Conservation (phyloP, 2,888 invertebrate species). For the Andricus quercusramuli region DNA sequence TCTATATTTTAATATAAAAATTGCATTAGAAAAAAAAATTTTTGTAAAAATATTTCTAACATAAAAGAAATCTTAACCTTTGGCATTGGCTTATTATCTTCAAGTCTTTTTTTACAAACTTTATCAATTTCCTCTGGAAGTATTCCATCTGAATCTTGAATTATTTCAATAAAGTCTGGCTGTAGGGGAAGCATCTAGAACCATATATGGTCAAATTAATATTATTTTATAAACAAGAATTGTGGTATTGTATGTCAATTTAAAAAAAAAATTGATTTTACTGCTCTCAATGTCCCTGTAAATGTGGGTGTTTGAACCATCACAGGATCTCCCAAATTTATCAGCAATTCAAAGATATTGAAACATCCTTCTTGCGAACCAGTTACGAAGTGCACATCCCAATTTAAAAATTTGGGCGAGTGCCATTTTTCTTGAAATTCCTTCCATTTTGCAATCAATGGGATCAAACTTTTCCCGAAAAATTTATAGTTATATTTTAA, state of each 20-base stretch:
- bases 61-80: too few relatives aligned
- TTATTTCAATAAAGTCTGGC: slow-evolving; percentile 83
- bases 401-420: slow-evolving; percentile 81
- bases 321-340: slow-evolving; percentile 85
- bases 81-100: slow-evolving; percentile 53
- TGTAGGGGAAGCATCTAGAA: slow-evolving; percentile 84
- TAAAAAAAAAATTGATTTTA: slow-evolving; percentile 54
- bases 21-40: too few relatives aligned
- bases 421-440: slow-evolving; percentile 84
- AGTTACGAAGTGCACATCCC: slow-evolving; percentile 84
- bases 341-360: slow-evolving; percentile 85
- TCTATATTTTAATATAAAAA: too few relatives aligned
- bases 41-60: too few relatives aligned
- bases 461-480: slow-evolving; percentile 60
- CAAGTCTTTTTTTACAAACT: slow-evolving; percentile 80
- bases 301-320: slow-evolving; percentile 86
- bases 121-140: slow-evolving; percentile 82
- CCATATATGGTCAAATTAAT: too few relatives aligned
- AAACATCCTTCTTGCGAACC: slow-evolving; percentile 89
- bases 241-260: too few relatives aligned
- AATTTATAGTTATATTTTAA: too few relatives aligned
- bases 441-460: slow-evolving; percentile 82
- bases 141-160: slow-evolving; percentile 86
- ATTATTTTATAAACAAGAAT: background rate
- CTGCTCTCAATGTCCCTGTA: slow-evolving; percentile 81